A percentile compares a stretch with the other conserved stretches of the same genome.
These are phyloP conservation scores for Pissodes strobi DNA, from an alignment of 1,140 invertebrate genomes.

Conservation along the genomic window DNA sequence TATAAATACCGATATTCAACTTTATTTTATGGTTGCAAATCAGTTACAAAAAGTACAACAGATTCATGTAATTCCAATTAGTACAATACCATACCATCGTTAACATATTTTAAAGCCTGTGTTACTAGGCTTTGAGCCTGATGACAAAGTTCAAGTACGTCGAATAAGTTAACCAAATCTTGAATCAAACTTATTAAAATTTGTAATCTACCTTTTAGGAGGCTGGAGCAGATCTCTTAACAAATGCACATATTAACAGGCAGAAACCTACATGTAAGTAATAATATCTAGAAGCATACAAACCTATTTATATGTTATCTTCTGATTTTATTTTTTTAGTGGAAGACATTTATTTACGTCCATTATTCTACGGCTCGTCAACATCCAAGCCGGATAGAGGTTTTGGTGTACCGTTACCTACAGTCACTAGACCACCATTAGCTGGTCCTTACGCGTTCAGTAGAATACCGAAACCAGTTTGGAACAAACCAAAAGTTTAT, in stretches of 20 bases:
- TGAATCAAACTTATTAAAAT: too few species aligned
- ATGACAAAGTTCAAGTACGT: not conserved
- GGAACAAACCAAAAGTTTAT: slow-evolving; percentile 79
- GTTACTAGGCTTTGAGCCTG: not conserved
- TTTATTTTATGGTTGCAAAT: too few species aligned
- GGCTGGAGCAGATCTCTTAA: slow-evolving; percentile 76
- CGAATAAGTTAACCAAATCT: too few species aligned
- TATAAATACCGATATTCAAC: too few species aligned
- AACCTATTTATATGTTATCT: not conserved
- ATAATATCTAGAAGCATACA: slow-evolving; percentile 7
- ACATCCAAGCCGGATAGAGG: slow-evolving; percentile 64
- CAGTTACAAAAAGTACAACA: too few species aligned
- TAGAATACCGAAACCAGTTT: slow-evolving; percentile 77
- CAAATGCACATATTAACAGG: slow-evolving; percentile 70
- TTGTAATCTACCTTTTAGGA: slow-evolving; percentile 65
- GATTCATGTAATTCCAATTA: too few species aligned
- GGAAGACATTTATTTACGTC: slow-evolving; percentile 54
- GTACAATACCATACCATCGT: too few species aligned
- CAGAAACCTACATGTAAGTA: slow-evolving; percentile 66
- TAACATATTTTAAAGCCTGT: not conserved
- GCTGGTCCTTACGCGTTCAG: slow-evolving; percentile 91
- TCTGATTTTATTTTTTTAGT: slow-evolving; percentile 41
- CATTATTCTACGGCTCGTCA: slow-evolving; percentile 57
- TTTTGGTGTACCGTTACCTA: slow-evolving; percentile 57
- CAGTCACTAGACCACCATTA: slow-evolving; percentile 76